Conservation (phyloP, 2,113 vertebrate species). For the Pontoporia blainvillei region DNA sequence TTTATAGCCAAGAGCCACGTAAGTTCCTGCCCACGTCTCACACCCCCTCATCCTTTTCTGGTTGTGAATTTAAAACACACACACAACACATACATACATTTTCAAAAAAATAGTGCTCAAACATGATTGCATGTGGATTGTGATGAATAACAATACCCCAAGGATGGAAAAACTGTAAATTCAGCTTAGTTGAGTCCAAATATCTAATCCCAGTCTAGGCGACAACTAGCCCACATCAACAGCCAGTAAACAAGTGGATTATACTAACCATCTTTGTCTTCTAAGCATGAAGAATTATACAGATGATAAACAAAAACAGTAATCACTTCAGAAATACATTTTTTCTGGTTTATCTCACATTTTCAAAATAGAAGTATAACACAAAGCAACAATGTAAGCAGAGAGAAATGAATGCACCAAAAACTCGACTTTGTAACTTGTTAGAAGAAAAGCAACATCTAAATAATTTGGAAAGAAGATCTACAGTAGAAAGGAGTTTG, state of each 20-base stretch:
- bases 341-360: slow-evolving; percentile 25
- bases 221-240: neutral
- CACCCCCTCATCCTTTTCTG: neutral
- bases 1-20: neutral
- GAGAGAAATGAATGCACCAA: neutral
- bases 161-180: neutral
- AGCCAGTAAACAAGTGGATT: neutral
- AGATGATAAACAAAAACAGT: slow-evolving; percentile 31
- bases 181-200: neutral
- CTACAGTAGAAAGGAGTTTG: neutral
- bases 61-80: neutral
- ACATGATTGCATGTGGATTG: neutral
- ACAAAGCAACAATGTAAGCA: slow-evolving; percentile 11
- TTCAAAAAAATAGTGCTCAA: slow-evolving; percentile 9
- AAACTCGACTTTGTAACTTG: neutral
- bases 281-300: neutral
- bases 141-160: neutral
- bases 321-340: slow-evolving; percentile 41
- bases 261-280: neutral
- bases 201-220: neutral
- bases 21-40: neutral
- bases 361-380: slow-evolving; percentile 13
- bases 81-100: neutral
- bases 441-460: neutral
- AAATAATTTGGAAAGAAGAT: neutral